Evolutionary conservation across 64 coral and sea anemone species (phyloP), one percentile per base, ranked within the genome.

Genomic region (Montipora sp.): DNA sequence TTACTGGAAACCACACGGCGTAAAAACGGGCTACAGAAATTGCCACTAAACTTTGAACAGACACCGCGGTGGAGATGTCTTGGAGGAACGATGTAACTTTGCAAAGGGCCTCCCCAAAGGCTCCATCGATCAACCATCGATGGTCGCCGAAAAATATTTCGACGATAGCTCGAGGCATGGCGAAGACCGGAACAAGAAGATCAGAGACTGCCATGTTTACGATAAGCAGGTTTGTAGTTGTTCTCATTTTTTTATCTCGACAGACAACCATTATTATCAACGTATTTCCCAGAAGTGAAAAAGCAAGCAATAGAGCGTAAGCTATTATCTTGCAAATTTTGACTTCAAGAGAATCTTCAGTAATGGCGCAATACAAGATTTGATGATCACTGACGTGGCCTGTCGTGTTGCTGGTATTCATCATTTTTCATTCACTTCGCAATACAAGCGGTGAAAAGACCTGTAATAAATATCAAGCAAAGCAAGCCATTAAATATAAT

Each of bases 121-220:
- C 46, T 14, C 87, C 92, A 6, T 51, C 70, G 0, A 94, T 7
- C 8, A 94, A 87, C 92, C 92, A 94, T 1, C 77, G 8, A 12
- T 7, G 10, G 1, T 0, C 2, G 10, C 78, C 78, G 1, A 16
- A 48, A 5, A 80, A 60, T 57, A 89, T 77, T 63, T 75, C 18
- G 21, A 20, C 16, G 4, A 77, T 59, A 65, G 58, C 69, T 16
- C 18, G 73, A 16, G 92, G 92, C 10, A 94, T 4, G 10, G 63
- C 51, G 60, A 94, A 89, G 48, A 83, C 58, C 18, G 87, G 48
- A 5, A 94, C 19, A 14, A 89, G 47, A 3, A 94, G 47, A 72
- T 94, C 92, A 10, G 86, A 83, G 0, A 82, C 67, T 10, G 92
- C 87, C 87, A 94, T 75, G n/a, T 89, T 94, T 1, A 79, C 92